phyloP scores from a whole-genome alignment of 2,888 invertebrate species.

The Dysmachus trigonus region DNA sequence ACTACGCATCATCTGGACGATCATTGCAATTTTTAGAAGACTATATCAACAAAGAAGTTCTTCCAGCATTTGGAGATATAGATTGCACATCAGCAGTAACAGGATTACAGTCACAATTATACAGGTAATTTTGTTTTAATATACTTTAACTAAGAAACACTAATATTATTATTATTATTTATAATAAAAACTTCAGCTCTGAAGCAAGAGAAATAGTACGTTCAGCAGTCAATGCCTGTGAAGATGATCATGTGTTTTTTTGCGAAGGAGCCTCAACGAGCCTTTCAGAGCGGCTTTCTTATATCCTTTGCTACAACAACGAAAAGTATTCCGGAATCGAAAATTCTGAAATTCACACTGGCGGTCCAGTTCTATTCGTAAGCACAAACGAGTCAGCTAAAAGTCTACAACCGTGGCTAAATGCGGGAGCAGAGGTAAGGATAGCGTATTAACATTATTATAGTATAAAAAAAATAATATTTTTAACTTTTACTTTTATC shows the following conservation, averaged over 20 bases:
- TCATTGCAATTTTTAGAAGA: conserved; percentile 86
- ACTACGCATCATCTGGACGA: conserved; percentile 86
- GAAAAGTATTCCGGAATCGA: neutral
- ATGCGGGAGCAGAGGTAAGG: conserved; percentile 78
- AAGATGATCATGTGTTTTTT: conserved; percentile 83
- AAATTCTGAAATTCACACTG: neutral
- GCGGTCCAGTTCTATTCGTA: conserved; percentile 50
- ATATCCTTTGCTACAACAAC: conserved; percentile 44
- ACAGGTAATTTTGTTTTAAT: conserved; percentile 80
- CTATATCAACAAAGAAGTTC: conserved; percentile 79
- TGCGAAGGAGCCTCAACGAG: conserved; percentile 49
- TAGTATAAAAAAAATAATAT: neutral
- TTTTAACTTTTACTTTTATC: neutral
- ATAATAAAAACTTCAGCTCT: conserved; percentile 68
- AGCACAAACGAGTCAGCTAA: conserved; percentile 82
- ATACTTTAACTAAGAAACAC: too few relatives aligned
- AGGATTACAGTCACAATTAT: conserved; percentile 86
- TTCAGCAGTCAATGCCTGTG: conserved; percentile 79
- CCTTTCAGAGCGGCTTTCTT: conserved; percentile 49
- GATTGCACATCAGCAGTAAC: conserved; percentile 80
- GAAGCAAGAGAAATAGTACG: conserved; percentile 83
- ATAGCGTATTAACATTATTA: neutral
- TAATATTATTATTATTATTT: neutral
- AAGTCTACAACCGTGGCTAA: conserved; percentile 84
- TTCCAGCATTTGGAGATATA: conserved; percentile 82